Conservation (phyloP, 2,797 vertebrate genomes). For the Iguana delicatissima region DNA sequence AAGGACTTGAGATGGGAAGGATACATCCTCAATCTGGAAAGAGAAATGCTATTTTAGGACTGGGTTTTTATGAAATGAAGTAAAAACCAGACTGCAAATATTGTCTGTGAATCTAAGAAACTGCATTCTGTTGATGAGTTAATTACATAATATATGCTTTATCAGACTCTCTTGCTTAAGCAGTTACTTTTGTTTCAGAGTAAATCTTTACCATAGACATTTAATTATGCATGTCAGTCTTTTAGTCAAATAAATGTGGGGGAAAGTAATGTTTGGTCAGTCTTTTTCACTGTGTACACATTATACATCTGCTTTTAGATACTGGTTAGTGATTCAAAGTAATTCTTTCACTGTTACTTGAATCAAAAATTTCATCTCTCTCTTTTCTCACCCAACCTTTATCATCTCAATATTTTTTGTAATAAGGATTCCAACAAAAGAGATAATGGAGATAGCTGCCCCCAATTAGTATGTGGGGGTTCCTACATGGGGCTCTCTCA, state of each 20-base stretch:
- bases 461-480: background rate
- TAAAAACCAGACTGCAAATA: background rate
- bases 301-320: background rate
- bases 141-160: background rate
- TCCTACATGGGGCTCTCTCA: background rate
- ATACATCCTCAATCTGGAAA: background rate
- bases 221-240: background rate
- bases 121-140: background rate
- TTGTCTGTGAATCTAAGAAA: background rate
- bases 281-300: background rate
- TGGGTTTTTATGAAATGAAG: background rate
- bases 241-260: background rate
- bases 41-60: background rate
- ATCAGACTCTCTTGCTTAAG: background rate
- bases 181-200: background rate
- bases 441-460: background rate
- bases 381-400: no score
- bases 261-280: background rate
- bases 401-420: background rate
- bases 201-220: background rate
- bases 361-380: no score
- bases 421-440: background rate
- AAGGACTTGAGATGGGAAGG: background rate
- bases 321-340: background rate
- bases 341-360: background rate